phyloP scores from a whole-genome alignment of 2,113 vertebrate genomes.

The Charadrius vociferus region DNA sequence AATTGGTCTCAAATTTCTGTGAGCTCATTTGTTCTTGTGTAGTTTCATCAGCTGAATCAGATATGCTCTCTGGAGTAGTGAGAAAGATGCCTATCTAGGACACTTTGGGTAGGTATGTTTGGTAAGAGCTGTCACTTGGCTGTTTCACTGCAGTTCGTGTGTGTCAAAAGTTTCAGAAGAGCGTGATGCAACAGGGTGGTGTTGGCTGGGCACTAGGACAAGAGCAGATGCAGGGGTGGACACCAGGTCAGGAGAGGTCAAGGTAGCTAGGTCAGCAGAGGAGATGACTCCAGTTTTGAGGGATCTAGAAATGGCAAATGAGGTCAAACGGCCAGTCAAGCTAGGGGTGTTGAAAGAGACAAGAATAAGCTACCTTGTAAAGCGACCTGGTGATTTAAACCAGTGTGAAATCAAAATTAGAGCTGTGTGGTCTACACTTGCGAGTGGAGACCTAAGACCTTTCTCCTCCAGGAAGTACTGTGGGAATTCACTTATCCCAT shows the following conservation, averaged over 20 bases:
- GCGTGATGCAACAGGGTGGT: accelerated
- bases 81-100: neutral
- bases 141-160: neutral
- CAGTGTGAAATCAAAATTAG: neutral
- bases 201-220: neutral
- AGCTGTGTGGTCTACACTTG: neutral
- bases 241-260: neutral
- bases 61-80: neutral
- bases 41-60: slow-evolving; percentile 8
- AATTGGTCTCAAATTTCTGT: slow-evolving; percentile 20
- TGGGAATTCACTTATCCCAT: neutral
- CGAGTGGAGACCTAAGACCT: neutral
- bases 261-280: neutral
- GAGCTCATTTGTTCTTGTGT: slow-evolving; percentile 1
- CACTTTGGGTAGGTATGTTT: neutral
- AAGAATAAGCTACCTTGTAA: neutral
- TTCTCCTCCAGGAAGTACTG: neutral
- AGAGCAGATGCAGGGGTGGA: accelerated
- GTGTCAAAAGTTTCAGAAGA: neutral
- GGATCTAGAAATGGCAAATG: neutral
- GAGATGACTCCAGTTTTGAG: neutral
- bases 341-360: neutral
- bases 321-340: neutral
- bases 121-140: neutral
- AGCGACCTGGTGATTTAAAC: neutral